phyloP scores from a whole-genome alignment of 2,888 invertebrate species.

The Pseudanteris insignis region DNA sequence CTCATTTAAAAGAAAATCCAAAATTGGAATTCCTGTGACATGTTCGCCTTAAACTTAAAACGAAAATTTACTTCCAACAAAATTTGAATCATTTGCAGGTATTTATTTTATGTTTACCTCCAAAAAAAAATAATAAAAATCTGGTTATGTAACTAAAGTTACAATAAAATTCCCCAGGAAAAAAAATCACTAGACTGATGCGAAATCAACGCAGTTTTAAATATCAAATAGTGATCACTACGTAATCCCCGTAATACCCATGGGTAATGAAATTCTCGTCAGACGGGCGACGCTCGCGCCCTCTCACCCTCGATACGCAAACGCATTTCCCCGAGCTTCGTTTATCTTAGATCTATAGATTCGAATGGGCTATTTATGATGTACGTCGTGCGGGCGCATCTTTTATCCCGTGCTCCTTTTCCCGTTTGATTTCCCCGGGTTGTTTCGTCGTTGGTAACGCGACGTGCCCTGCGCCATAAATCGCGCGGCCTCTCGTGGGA shows the following conservation, averaged over 20 bases:
- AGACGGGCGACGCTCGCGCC: conserved; percentile 4
- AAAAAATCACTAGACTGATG: too few species aligned
- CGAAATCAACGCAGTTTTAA: too few species aligned
- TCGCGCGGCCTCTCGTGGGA: conserved; percentile 52
- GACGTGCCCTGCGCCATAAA: conserved; percentile 54
- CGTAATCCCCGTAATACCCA: conserved; percentile 17
- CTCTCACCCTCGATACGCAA: conserved; percentile 5
- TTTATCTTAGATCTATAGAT: conserved; percentile 57
- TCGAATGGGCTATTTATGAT: conserved; percentile 59
- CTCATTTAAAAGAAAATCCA: background rate
- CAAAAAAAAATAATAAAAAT: too few species aligned
- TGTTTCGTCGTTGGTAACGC: conserved; percentile 28
- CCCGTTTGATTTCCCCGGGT: conserved; percentile 33
- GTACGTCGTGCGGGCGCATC: conserved; percentile 33
- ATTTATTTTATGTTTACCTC: too few species aligned
- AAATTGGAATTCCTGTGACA: too few species aligned
- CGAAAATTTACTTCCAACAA: too few species aligned
- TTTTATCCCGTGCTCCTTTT: conserved; percentile 29
- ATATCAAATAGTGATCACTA: conserved; percentile 8
- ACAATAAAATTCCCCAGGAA: too few species aligned
- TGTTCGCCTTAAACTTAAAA: too few species aligned
- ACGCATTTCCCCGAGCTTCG: conserved; percentile 33
- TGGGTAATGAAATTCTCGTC: conserved; percentile 37
- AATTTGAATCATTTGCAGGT: too few species aligned
- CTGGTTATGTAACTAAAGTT: too few species aligned